A percentile compares a stretch with the other conserved stretches of the same genome.
These are phyloP conservation scores for Rhagoletis zephyria DNA, from an alignment of 1,140 invertebrate genomes.

Conservation along the genomic window DNA sequence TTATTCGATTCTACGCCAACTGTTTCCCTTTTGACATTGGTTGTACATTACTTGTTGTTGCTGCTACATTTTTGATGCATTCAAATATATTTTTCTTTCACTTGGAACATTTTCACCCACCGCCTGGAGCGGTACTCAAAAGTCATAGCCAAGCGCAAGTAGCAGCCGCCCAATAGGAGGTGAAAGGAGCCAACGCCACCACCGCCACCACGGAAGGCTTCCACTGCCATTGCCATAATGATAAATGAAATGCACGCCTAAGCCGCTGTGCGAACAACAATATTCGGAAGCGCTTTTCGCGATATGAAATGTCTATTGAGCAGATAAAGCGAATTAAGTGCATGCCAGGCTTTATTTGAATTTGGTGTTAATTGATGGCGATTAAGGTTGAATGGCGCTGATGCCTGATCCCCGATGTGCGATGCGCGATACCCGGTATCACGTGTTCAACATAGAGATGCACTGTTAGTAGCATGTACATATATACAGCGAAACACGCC, in stretches of 20 bases:
- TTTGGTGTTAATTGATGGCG: slow-evolving; percentile 52
- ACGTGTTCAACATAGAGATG: neutral
- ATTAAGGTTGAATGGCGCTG: slow-evolving; percentile 23
- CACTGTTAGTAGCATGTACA: neutral
- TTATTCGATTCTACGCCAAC: neutral
- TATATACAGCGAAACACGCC: neutral
- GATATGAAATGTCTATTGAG: slow-evolving; percentile 44
- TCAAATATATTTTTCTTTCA: slow-evolving; percentile 41
- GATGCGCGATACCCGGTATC: neutral
- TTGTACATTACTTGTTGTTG: neutral
- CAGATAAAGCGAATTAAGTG: slow-evolving; percentile 50
- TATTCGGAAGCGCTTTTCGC: slow-evolving; percentile 51
- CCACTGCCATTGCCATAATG: slow-evolving; percentile 15
- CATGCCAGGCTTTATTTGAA: slow-evolving; percentile 49
- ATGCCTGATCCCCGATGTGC: neutral
- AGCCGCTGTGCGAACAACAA: slow-evolving; percentile 16
- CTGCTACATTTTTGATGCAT: slow-evolving; percentile 43
- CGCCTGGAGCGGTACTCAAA: neutral
- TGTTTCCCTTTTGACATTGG: no score
- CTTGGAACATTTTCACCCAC: slow-evolving; percentile 6
- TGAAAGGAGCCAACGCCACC: slow-evolving; percentile 1
- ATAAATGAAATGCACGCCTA: slow-evolving; percentile 47
- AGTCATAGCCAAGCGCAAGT: slow-evolving; percentile 1
- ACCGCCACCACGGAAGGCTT: no score
- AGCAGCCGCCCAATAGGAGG: neutral